These are phyloP conservation scores for Bradypodion pumilum DNA, from an alignment of 2,797 vertebrate genomes.

Conservation along the genomic window DNA sequence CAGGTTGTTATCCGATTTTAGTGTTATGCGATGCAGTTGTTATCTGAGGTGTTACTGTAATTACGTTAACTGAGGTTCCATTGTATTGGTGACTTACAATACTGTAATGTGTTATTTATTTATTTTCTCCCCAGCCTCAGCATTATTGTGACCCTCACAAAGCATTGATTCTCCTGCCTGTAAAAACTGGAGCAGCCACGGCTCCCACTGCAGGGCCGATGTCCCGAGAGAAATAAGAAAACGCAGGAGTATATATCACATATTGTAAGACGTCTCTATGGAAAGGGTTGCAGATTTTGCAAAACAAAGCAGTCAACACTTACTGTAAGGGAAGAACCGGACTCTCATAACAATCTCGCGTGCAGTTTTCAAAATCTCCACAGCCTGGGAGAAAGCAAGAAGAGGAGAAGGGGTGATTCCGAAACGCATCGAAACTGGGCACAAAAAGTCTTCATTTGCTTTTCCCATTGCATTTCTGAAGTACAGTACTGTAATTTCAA, in stretches of 20 bases:
- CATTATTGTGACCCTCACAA: background rate
- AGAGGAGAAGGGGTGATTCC: background rate
- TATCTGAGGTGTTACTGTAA: too few species aligned
- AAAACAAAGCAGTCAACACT: conserved; percentile 60
- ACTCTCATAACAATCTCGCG: conserved; percentile 96
- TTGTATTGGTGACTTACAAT: too few species aligned
- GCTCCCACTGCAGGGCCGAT: too few species aligned
- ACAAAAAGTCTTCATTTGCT: background rate
- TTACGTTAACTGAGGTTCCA: too few species aligned
- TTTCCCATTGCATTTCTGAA: background rate
- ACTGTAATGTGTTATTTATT: too few species aligned
- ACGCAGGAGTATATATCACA: background rate
- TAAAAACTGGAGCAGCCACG: background rate
- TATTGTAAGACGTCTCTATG: background rate
- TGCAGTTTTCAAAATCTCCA: conserved; percentile 96
- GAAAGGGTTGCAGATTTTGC: background rate
- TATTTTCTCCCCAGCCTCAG: too few species aligned
- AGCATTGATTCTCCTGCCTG: background rate
- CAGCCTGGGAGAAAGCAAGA: conserved; percentile 80
- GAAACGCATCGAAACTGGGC: background rate
- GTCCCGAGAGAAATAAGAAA: background rate
- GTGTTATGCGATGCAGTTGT: too few species aligned
- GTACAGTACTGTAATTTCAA: too few species aligned
- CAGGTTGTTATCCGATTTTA: too few species aligned
- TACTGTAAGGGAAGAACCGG: conserved; percentile 97